phyloP scores from a whole-genome alignment of 2,888 invertebrate species.

The Psylliodes chrysocephalus region DNA sequence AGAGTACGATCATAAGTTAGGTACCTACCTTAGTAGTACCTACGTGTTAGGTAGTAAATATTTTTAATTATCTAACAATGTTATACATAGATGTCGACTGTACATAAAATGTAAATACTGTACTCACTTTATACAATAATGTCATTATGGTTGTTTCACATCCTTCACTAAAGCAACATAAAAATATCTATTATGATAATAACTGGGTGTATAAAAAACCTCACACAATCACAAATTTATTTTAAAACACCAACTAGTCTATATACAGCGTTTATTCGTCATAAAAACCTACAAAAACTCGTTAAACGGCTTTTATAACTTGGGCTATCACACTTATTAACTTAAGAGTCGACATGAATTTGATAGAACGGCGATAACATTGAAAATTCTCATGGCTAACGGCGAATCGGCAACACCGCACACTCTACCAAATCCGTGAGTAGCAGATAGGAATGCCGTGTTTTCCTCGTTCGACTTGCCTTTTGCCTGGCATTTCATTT shows the following conservation, averaged over 20 bases:
- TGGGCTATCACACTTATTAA: constrained; percentile 20
- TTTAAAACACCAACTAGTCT: not conserved
- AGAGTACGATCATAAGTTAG: too few species aligned
- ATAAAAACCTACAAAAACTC: constrained; percentile 21
- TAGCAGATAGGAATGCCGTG: constrained; percentile 30
- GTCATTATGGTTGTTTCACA: constrained; percentile 15
- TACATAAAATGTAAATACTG: not conserved
- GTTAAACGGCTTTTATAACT: constrained; percentile 25
- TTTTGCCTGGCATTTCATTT: constrained; percentile 24
- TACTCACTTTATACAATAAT: constrained; percentile 17
- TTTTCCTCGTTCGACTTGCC: constrained; percentile 19
- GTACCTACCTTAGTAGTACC: too few species aligned
- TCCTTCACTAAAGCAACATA: not conserved
- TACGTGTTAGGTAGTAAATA: too few species aligned
- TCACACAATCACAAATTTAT: constrained; percentile 4
- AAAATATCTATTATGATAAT: not conserved
- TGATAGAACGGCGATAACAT: constrained; percentile 23
- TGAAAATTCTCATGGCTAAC: constrained; percentile 28
- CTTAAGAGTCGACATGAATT: constrained; percentile 20
- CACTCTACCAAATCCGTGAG: constrained; percentile 25
- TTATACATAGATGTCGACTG: not conserved
- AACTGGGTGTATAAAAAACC: not conserved
- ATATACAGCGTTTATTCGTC: constrained; percentile 4
- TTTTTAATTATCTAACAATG: too few species aligned
- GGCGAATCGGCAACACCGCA: constrained; percentile 28